These are phyloP conservation scores for Chondrosia reniformis DNA, from an alignment of 37 sponge, comb jelly and placozoan genomes.

Conservation along the genomic window DNA sequence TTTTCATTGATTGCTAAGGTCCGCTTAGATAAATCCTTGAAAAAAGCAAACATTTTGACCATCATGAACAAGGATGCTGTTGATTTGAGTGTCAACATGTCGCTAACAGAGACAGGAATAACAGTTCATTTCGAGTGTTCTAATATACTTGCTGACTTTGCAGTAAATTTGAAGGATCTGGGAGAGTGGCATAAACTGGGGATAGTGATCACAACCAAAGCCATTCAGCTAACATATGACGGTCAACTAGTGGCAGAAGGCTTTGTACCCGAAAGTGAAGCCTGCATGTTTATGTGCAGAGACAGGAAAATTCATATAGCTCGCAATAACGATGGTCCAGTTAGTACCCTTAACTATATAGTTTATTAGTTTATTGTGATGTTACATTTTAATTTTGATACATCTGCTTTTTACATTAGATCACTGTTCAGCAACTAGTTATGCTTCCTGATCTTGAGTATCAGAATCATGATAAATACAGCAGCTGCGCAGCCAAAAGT, in stretches of 20 bases:
- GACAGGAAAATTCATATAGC: constrained; percentile 4
- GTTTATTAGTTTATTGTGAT: not conserved
- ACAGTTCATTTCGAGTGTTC: constrained; percentile 19
- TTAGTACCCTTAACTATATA: not conserved
- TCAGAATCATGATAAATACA: no score
- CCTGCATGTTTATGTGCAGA: not conserved
- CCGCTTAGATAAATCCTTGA: not conserved
- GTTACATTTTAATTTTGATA: not conserved
- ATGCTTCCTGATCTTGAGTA: no score
- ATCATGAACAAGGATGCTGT: not conserved
- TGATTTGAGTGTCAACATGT: not conserved
- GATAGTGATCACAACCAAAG: not conserved
- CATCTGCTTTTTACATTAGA: not conserved
- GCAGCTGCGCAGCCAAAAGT: no score
- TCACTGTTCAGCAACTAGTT: not conserved
- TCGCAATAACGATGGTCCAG: not conserved
- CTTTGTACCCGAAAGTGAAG: not conserved
- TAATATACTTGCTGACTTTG: constrained; percentile 10
- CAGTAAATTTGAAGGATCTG: not conserved
- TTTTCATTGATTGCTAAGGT: constrained; percentile 7
- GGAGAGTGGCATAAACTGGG: constrained; percentile 13
- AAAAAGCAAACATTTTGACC: not conserved
- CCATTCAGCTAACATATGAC: not conserved
- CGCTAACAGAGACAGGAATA: no score
- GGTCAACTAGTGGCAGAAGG: not conserved